These are phyloP conservation scores for Allacma fusca DNA, from an alignment of 2,888 invertebrate species.

Conservation along the genomic window DNA sequence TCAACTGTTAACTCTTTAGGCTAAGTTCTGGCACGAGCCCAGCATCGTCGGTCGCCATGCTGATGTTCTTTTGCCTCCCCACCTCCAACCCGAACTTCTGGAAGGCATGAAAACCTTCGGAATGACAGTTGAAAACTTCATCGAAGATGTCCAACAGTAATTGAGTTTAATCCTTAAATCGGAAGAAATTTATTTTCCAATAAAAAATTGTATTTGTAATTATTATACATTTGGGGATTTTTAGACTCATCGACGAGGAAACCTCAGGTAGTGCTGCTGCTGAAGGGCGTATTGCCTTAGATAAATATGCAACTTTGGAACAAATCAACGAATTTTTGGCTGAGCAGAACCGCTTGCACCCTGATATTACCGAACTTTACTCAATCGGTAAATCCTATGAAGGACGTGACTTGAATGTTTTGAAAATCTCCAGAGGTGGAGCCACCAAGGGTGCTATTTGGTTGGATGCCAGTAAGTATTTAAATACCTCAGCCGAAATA, in stretches of 20 bases:
- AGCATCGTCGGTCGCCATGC: conserved; percentile 55
- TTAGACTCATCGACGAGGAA: conserved; percentile 67
- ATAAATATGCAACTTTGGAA: conserved; percentile 57
- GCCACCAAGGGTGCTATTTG: conserved; percentile 64
- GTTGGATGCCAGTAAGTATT: conserved; percentile 64
- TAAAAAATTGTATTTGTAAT: too few species aligned
- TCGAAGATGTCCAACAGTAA: conserved; percentile 72
- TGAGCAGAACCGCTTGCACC: conserved; percentile 66
- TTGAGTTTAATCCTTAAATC: conserved; percentile 18
- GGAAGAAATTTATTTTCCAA: not conserved
- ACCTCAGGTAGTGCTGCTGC: conserved; percentile 9
- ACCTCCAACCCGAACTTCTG: conserved; percentile 66
- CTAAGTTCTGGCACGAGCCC: conserved; percentile 56
- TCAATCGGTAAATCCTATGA: conserved; percentile 67
- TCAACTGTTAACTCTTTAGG: too few species aligned
- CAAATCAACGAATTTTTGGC: conserved; percentile 72
- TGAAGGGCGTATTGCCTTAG: not conserved
- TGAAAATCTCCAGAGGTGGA: conserved; percentile 60
- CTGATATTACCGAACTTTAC: conserved; percentile 67
- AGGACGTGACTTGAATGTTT: conserved; percentile 64
- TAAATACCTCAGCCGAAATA: too few species aligned
- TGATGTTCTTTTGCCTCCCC: conserved; percentile 70
- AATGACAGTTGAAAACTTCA: conserved; percentile 66
- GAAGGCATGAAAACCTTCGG: conserved; percentile 65
- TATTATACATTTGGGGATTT: too few species aligned